phyloP scores from a whole-genome alignment of 2,797 vertebrate genomes.

The Eulemur mongoz region DNA sequence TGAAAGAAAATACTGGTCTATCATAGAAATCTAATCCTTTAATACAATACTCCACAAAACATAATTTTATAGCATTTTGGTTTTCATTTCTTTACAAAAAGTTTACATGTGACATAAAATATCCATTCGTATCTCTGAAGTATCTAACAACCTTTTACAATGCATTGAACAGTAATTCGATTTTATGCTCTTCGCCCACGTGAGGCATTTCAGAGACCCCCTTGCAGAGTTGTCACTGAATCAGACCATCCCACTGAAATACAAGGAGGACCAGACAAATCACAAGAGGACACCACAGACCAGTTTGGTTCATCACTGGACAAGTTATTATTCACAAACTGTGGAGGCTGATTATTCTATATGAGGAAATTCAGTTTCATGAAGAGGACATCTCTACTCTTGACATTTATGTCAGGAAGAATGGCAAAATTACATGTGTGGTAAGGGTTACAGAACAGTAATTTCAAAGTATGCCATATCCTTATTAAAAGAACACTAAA shows the following conservation, averaged over 20 bases:
- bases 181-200: not conserved
- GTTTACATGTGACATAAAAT: not conserved
- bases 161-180: not conserved
- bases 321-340: conserved; percentile 8
- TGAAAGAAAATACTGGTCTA: not conserved
- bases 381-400: not conserved
- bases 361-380: conserved; percentile 14
- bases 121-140: not conserved
- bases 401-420: conserved; percentile 36
- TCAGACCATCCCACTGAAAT: not conserved
- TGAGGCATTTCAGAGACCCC: not conserved
- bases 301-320: not conserved
- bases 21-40: not conserved
- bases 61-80: not conserved
- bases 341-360: not conserved
- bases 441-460: not conserved
- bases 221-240: not conserved
- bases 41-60: not conserved
- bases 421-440: not conserved
- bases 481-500: conserved; percentile 49
- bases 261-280: not conserved
- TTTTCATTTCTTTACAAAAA: not conserved
- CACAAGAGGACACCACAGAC: not conserved
- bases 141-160: not conserved
- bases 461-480: conserved; percentile 44